These are phyloP conservation scores for Lepus timidus DNA, from an alignment of 2,113 vertebrate species.

Conservation along the genomic window DNA sequence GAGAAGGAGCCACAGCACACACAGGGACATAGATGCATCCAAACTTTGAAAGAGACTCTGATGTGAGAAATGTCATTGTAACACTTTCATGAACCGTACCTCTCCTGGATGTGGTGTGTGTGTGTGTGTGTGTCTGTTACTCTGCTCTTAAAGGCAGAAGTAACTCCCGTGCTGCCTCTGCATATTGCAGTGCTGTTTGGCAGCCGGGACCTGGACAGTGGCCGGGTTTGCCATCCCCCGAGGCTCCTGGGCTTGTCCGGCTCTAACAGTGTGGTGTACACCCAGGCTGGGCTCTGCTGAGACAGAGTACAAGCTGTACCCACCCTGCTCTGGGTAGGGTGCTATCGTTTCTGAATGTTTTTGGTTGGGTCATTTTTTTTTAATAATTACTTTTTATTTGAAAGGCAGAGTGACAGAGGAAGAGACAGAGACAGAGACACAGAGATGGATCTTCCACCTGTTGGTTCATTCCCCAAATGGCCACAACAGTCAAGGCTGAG, in stretches of 20 bases:
- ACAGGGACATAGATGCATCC: not conserved
- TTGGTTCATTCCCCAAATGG: too few species aligned
- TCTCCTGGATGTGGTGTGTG: slow-evolving; percentile 56
- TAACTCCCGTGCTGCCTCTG: slow-evolving; percentile 91
- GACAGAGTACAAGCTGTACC: not conserved
- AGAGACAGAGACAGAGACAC: too few species aligned
- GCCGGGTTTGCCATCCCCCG: slow-evolving; percentile 91
- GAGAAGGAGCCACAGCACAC: not conserved
- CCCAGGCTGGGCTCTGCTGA: not conserved
- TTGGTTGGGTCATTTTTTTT: not conserved
- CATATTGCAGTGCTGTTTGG: slow-evolving; percentile 91
- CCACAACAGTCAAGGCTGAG: too few species aligned
- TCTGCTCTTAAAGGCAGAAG: slow-evolving; percentile 88
- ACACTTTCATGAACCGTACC: not conserved
- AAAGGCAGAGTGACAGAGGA: too few species aligned
- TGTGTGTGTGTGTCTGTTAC: slow-evolving; percentile 78
- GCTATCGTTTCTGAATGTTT: accelerated
- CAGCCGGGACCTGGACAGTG: slow-evolving; percentile 91
- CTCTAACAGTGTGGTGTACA: slow-evolving; percentile 90
- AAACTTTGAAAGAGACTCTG: not conserved
- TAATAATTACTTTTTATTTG: too few species aligned
- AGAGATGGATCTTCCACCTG: too few species aligned
- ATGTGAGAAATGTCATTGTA: not conserved
- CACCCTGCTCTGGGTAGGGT: too few species aligned
- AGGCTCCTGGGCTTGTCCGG: slow-evolving; percentile 91